phyloP scores from a whole-genome alignment of 2,888 invertebrate species.

The Platycnemis pennipes region DNA sequence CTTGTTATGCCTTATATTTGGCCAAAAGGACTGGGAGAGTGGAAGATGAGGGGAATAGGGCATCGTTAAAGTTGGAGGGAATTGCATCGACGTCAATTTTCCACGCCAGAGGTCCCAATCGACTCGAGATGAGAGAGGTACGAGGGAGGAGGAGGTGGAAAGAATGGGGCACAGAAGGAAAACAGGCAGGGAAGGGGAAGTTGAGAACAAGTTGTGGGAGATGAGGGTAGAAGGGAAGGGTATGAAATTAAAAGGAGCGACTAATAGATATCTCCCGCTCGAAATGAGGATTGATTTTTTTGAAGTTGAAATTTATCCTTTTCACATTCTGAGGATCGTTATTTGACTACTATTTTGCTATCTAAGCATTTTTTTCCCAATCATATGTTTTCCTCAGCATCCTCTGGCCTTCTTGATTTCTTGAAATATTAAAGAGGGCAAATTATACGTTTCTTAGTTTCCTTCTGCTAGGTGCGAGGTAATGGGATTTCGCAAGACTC shows the following conservation, averaged over 20 bases:
- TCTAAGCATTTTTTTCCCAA: neutral
- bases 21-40: neutral
- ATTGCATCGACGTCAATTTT: constrained; percentile 60
- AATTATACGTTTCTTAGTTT: neutral
- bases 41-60: neutral
- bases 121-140: constrained; percentile 37
- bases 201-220: neutral
- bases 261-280: constrained; percentile 17
- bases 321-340: neutral
- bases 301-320: neutral
- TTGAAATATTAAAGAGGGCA: neutral
- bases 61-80: constrained; percentile 28
- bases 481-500: too few species aligned
- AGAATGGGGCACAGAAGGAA: neutral
- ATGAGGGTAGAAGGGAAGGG: neutral
- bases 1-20: neutral
- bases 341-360: constrained; percentile 5
- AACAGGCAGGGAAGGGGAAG: neutral
- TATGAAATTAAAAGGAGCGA: constrained; percentile 30
- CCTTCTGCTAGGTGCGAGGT: too few species aligned
- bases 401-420: neutral
- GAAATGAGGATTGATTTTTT: constrained; percentile 38
- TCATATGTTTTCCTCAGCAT: neutral
- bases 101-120: constrained; percentile 60
- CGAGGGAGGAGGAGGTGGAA: neutral